phyloP scores from a whole-genome alignment of 1,140 invertebrate genomes.

The Diabrotica undecimpunctata region DNA sequence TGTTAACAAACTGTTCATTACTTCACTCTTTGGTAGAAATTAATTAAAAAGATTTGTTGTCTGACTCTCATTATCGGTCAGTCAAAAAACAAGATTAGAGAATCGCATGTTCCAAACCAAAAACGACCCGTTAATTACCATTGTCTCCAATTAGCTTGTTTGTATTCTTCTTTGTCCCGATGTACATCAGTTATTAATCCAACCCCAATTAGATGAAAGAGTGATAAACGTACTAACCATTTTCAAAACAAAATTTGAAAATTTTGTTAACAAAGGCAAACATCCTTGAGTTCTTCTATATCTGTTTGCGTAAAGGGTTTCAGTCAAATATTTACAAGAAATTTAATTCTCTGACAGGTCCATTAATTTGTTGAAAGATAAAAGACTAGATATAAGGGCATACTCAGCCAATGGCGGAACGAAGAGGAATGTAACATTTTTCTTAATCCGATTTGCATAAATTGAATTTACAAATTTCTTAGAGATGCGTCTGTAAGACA shows the following conservation, averaged over 20 bases:
- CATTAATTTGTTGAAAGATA: slow-evolving; percentile 1
- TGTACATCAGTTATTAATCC: neutral
- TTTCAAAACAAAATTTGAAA: slow-evolving; percentile 3
- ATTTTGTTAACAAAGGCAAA: slow-evolving; percentile 1
- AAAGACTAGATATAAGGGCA: neutral
- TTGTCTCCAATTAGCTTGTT: neutral
- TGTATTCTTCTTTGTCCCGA: neutral
- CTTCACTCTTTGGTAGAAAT: too few relatives aligned
- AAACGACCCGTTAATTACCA: neutral
- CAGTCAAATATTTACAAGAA: slow-evolving; percentile 2
- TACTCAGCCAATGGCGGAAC: slow-evolving; percentile 17
- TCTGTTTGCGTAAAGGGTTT: neutral
- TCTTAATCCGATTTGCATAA: too few relatives aligned
- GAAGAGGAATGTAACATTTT: slow-evolving; percentile 19
- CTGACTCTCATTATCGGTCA: too few relatives aligned
- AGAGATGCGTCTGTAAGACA: too few relatives aligned
- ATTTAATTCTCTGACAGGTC: neutral
- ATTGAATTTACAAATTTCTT: too few relatives aligned
- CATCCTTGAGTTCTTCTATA: neutral
- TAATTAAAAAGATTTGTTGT: too few relatives aligned
- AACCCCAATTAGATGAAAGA: neutral
- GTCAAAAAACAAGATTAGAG: too few relatives aligned
- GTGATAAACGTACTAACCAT: neutral
- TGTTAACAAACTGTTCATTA: too few relatives aligned
- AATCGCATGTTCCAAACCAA: neutral